Percentiles rank a stretch among this genome's conserved stretches.
These are phyloP conservation scores for Linepithema humile DNA, from an alignment of 1,140 invertebrate genomes.

Conservation along the genomic window DNA sequence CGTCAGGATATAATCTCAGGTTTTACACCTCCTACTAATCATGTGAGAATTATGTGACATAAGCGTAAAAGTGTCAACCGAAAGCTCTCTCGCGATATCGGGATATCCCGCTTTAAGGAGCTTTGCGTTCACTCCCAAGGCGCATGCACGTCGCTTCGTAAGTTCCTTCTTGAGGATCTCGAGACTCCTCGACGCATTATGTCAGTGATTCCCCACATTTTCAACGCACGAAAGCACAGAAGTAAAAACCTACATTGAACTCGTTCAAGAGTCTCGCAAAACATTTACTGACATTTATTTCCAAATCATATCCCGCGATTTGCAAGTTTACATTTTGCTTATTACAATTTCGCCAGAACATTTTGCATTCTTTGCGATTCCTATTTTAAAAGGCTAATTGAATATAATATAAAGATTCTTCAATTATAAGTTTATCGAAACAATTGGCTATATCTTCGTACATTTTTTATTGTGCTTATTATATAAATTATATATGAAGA, in stretches of 20 bases:
- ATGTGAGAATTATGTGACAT: not conserved
- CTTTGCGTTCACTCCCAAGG: slow-evolving; percentile 41
- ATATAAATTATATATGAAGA: not conserved
- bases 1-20: not conserved
- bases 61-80: slow-evolving; percentile 32
- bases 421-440: not conserved
- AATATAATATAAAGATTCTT: not conserved
- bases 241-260: slow-evolving; percentile 42
- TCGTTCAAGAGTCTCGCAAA: slow-evolving; percentile 49
- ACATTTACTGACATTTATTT: slow-evolving; percentile 8
- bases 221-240: slow-evolving; percentile 43
- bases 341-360: not conserved
- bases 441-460: not conserved
- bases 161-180: slow-evolving; percentile 57
- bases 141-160: slow-evolving; percentile 64
- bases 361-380: not conserved
- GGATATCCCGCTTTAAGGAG: slow-evolving; percentile 77
- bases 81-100: slow-evolving; percentile 71
- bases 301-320: slow-evolving; percentile 24
- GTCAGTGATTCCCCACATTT: slow-evolving; percentile 49
- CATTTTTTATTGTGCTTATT: not conserved
- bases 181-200: slow-evolving; percentile 30
- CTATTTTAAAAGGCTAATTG: not conserved
- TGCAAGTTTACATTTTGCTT: not conserved
- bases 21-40: not conserved